Evolutionary conservation across 1,140 invertebrate genomes (phyloP).

Genomic region (Marisa cornuarietis): DNA sequence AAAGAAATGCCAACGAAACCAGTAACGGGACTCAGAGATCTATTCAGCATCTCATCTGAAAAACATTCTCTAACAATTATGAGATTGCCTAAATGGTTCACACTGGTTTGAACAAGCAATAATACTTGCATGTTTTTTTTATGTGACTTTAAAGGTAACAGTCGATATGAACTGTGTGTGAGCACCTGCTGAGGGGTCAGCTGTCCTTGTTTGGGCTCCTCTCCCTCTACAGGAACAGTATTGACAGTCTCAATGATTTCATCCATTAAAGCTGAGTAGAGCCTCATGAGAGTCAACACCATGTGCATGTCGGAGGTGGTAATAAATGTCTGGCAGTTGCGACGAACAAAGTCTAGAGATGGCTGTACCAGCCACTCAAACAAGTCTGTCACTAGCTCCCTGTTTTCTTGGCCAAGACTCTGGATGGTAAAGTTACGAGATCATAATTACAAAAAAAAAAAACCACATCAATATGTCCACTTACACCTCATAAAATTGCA

Average conservation of each 20-base stretch:
- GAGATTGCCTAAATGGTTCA: no score
- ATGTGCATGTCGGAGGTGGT: conserved; percentile 84
- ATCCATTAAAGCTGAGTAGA: conserved; percentile 63
- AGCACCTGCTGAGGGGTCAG: conserved; percentile 59
- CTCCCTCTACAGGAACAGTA: conserved; percentile 29
- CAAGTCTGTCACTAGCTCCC: conserved; percentile 46
- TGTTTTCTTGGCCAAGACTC: conserved; percentile 46
- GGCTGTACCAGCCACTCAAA: conserved; percentile 67
- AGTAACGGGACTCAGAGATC: no score
- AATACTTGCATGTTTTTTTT: no score
- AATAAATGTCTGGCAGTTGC: conserved; percentile 80
- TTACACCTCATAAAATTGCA: no score
- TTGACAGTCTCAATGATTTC: conserved; percentile 55
- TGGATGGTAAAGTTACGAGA: neutral
- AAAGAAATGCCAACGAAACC: no score
- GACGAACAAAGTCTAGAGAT: conserved; percentile 62
- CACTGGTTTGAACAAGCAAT: no score
- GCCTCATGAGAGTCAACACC: conserved; percentile 59
- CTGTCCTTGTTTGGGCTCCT: conserved; percentile 26
- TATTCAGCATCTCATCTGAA: no score
- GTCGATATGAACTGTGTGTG: neutral
- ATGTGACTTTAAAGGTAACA: neutral
- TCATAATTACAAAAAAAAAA: no score
- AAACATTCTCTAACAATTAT: no score
- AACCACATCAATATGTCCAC: no score